phyloP scores from a whole-genome alignment of 2,797 vertebrate species.

The Thripadectes ignobilis region DNA sequence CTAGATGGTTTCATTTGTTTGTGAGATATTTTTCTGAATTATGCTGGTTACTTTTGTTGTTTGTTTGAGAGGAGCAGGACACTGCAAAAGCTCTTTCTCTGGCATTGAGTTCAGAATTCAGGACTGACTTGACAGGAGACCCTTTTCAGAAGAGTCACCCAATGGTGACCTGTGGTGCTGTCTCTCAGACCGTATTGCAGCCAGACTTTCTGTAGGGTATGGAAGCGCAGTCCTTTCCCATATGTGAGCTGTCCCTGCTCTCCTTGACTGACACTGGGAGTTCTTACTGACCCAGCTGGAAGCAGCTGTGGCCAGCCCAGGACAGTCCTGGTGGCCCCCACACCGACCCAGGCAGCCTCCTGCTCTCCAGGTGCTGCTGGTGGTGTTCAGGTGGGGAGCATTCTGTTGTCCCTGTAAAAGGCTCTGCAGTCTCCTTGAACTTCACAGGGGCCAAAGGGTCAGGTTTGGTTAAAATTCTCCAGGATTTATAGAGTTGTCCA shows the following conservation, averaged over 20 bases:
- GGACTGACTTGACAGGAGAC: neutral
- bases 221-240: neutral
- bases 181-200: neutral
- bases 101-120: neutral
- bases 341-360: accelerated
- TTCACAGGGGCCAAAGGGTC: no score
- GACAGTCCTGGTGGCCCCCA: neutral
- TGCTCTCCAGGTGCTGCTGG: neutral
- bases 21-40: neutral
- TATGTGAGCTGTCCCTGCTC: accelerated
- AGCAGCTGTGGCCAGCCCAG: neutral
- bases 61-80: neutral
- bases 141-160: neutral
- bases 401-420: neutral
- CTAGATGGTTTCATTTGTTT: neutral
- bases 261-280: neutral
- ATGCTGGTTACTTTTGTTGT: neutral
- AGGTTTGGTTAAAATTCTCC: neutral
- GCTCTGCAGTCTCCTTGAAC: neutral
- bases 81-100: neutral
- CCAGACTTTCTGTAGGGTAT: neutral
- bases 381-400: neutral
- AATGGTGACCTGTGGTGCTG: neutral
- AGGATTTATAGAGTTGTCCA: neutral
- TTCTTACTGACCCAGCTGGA: no score